Evolutionary conservation across 92 coral and sea anemone species (phyloP), one percentile per base, ranked within the genome.

Genomic region (Siderastrea siderea): DNA sequence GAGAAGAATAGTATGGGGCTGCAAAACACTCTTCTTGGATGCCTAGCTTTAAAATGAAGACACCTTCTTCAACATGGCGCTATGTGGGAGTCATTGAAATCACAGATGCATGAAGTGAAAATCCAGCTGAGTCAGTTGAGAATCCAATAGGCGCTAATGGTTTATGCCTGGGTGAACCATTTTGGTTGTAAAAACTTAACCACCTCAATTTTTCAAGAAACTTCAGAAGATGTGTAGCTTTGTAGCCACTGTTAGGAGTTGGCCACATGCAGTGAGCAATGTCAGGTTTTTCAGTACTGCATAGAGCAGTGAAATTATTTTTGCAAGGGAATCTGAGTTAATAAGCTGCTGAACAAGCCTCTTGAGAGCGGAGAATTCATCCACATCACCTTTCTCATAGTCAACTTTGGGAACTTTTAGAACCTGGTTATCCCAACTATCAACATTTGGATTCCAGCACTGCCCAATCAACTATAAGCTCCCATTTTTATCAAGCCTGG

Each of bases 191-290:
- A 61, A 61, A 61, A n/a, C 66, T 7, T 61, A 61, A n/a, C 66
- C 66, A 61, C 16, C 66, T 61, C 16, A 83, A 71, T 61, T 69
- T 81, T 5, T 55, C 60, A 55, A 55, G 60, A 12, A 55, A 55
- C 63, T 81, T 81, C 1, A 66, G 16, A 26, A 83, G 71, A 68
- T 83, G 87, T 46, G 8, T 54, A 17, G 87, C 75, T 47, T 62
- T 83, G 68, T 44, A 83, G 47, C 80, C 87, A 67, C 54, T 83
- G 49, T 83, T 83, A 67, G 80, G 87, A 66, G 71, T 83, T 44
- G 72, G 87, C 87, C 87, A 83, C 4, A 69, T 71, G 1, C 79
- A 72, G 66, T 83, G 80, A 16, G 67, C 70, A 49, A 71, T 83
- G 44, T 83, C 85, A 51, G 77, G 77, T 81, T 81, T 68, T 14